A percentile compares a stretch with the other conserved stretches of the same genome.
Evolutionary conservation across 2,888 invertebrate genomes (phyloP).

Genomic region (Anodontia alba): DNA sequence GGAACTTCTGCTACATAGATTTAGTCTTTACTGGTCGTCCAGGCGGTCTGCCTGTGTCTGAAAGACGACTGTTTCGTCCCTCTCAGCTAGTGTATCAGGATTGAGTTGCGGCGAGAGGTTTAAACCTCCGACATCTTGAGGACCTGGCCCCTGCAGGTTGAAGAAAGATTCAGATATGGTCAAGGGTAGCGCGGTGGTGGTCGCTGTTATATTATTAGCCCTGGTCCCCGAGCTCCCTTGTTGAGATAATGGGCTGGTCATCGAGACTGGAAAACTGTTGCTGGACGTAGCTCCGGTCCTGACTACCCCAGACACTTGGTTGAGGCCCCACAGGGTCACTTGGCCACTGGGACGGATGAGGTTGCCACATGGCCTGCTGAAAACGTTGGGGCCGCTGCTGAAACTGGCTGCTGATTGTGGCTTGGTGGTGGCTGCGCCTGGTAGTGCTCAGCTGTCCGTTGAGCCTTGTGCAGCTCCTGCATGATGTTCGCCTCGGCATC

Average conservation of each 20-base stretch:
- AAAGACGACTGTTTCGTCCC: too few relatives aligned
- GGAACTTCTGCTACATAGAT: too few relatives aligned
- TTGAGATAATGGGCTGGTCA: too few relatives aligned
- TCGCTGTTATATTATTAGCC: background rate
- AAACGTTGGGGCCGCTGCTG: background rate
- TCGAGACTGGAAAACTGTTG: conserved; percentile 34
- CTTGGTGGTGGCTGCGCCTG: conserved; percentile 24
- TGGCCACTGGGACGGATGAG: too few relatives aligned
- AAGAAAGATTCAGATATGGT: conserved; percentile 1
- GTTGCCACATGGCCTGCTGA: conserved; percentile 34
- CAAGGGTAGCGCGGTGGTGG: background rate
- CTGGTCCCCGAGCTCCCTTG: background rate
- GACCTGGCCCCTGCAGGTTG: background rate
- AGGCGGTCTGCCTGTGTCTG: too few relatives aligned
- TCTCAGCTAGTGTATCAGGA: too few relatives aligned
- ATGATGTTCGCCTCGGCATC: conserved; percentile 28
- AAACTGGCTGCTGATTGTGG: conserved; percentile 19
- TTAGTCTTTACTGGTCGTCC: too few relatives aligned
- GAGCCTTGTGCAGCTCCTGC: conserved; percentile 35
- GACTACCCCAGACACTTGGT: conserved; percentile 34
- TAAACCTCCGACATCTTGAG: too few relatives aligned
- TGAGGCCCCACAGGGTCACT: conserved; percentile 28
- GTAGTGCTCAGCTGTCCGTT: conserved; percentile 26
- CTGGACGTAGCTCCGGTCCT: conserved; percentile 33
- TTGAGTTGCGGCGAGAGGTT: too few relatives aligned